These are phyloP conservation scores for Leuciscus idus DNA, from an alignment of 2,113 vertebrate genomes.

Conservation along the genomic window DNA sequence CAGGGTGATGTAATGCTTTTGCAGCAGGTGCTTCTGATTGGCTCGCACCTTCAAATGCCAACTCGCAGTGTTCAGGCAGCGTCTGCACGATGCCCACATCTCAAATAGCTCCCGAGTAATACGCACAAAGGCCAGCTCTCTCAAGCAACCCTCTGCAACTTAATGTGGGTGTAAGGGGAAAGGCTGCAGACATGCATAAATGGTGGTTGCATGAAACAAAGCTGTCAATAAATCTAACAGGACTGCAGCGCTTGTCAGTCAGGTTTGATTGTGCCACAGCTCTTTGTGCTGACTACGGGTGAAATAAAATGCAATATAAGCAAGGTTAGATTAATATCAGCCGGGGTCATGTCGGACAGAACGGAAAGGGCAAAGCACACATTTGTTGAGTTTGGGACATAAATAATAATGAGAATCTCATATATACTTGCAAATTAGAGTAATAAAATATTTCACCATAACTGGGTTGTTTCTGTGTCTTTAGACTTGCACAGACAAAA, in stretches of 20 bases:
- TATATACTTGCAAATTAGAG: neutral
- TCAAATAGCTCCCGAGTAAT: slow-evolving; percentile 26
- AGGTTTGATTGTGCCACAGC: slow-evolving; percentile 18
- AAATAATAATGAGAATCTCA: neutral
- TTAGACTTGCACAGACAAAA: neutral
- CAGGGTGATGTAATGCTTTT: slow-evolving; percentile 62
- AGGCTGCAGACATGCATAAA: neutral
- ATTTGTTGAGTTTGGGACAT: neutral
- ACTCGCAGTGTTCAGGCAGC: slow-evolving; percentile 43
- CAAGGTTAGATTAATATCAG: slow-evolving; percentile 37
- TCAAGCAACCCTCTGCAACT: slow-evolving; percentile 6
- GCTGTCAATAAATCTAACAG: neutral
- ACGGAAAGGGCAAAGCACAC: slow-evolving; percentile 3
- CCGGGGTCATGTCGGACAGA: neutral
- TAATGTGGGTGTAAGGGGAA: neutral
- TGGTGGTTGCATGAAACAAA: neutral
- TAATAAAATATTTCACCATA: neutral
- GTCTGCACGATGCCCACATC: slow-evolving; percentile 36
- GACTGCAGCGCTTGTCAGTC: slow-evolving; percentile 21
- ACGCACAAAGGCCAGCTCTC: neutral
- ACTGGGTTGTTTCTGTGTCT: neutral
- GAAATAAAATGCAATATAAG: slow-evolving; percentile 37
- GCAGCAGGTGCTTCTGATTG: slow-evolving; percentile 58
- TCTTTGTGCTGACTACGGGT: slow-evolving; percentile 26
- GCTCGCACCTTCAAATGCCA: slow-evolving; percentile 57